Evolutionary conservation across 2,797 vertebrate species (phyloP).

Genomic region (Phoxinus dragarum): DNA sequence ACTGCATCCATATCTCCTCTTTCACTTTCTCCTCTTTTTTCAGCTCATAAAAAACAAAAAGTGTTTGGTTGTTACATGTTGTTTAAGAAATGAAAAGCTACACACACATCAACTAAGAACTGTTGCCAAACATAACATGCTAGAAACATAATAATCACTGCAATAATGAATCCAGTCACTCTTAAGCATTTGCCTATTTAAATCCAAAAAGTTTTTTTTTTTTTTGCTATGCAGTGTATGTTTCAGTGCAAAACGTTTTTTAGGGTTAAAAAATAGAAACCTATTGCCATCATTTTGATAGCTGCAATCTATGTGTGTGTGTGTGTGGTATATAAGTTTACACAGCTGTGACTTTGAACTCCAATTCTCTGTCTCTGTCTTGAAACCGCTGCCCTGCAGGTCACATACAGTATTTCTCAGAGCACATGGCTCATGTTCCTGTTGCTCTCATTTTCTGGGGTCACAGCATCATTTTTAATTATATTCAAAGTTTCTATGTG

Average conservation of each 20-base stretch:
- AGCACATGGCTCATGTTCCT: conserved; percentile 13
- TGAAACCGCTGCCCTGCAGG: neutral
- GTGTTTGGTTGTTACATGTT: too few species aligned
- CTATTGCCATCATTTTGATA: neutral
- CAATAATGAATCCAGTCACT: too few species aligned
- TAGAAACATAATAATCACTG: too few species aligned
- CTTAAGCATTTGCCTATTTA: too few species aligned
- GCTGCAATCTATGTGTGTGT: neutral
- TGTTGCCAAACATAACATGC: too few species aligned
- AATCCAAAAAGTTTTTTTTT: too few species aligned
- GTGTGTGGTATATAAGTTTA: neutral
- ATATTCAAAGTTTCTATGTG: neutral
- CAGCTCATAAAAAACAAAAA: too few species aligned
- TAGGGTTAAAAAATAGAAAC: neutral
- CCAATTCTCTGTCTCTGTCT: conserved; percentile 1
- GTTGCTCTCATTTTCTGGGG: neutral
- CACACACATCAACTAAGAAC: too few species aligned
- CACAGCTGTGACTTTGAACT: conserved; percentile 41
- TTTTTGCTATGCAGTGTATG: too few species aligned
- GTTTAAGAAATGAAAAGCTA: too few species aligned
- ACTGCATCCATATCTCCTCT: too few species aligned
- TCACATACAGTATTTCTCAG: conserved; percentile 6
- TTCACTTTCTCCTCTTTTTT: too few species aligned
- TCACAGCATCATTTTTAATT: conserved; percentile 7
- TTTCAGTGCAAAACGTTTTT: neutral